Evolutionary conservation across 92 coral and sea anemone genomes (phyloP), one percentile per base, ranked within the genome.

Genomic region (Epizoanthus fatuus): DNA sequence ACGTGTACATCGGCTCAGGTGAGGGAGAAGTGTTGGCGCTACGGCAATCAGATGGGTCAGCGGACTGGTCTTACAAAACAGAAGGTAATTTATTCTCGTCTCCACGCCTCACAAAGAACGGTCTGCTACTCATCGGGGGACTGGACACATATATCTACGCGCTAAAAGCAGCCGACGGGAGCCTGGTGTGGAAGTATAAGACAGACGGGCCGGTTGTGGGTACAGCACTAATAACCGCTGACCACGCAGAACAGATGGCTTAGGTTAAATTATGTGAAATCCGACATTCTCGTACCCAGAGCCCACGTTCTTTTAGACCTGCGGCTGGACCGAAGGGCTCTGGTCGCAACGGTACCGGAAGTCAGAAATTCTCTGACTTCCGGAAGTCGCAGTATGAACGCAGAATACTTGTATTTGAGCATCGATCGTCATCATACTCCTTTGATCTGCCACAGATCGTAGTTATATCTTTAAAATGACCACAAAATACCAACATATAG

Each of bases 191-290:
- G 99, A 97, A 88, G 68, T 92, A 80, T 83, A 95, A 93, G 85
- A 95, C 99, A 2, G 90, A 91, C 9, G 99, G 98, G 11, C 95
- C 99, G 0, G 94, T 97, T 8, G 99, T 95, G 7, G 99, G 97
- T 3, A 97, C 99, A 7, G 96, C 91, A 29, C 95, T 95, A 58
- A 90, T 97, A 58, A 87, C 92, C 44, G 42, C 47, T 19, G 75
- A 87, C 55, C 89, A 95, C 75, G 95, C 84, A 3, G 81, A 83
- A 42, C 85, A 79, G 42, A 86, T 84, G 68, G 90, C 93, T 63
- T 94, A 77, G 86, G 35, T 29, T 29, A 29, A 29, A 1, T 29
- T 29, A 29, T 29, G 32, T 29, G 32, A 29, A 29, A 29, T 29
- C 32, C 1, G 32, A 29, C 35, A 29, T 29, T 29, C 35, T 29